phyloP scores from a whole-genome alignment of 92 coral and sea anemone species.

The Parazoanthus swiftii region DNA sequence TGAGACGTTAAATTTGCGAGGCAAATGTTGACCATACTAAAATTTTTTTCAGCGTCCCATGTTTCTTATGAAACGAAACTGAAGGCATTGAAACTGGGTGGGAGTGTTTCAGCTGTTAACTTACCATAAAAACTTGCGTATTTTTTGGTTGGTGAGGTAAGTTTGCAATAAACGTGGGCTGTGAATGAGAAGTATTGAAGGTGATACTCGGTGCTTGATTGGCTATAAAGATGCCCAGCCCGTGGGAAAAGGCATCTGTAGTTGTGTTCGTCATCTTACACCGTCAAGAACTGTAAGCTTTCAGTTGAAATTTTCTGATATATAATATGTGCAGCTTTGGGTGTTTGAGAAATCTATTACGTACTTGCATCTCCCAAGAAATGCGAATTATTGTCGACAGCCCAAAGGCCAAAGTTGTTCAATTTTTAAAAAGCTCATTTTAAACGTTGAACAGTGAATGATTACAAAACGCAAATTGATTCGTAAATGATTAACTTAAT shows the following conservation, averaged over 20 bases:
- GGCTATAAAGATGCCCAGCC: background rate
- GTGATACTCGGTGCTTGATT: background rate
- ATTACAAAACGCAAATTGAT: background rate
- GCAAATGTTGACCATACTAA: too few relatives aligned
- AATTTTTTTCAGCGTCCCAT: too few relatives aligned
- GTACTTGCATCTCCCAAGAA: background rate
- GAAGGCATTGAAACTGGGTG: background rate
- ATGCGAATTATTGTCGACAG: background rate
- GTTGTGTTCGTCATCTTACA: background rate
- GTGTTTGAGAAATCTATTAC: background rate
- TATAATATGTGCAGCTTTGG: background rate
- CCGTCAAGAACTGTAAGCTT: background rate
- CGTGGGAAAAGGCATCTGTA: conserved; percentile 31
- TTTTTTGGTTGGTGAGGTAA: background rate
- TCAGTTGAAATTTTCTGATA: background rate
- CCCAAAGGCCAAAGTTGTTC: background rate
- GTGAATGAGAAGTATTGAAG: background rate
- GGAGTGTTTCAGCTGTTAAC: background rate
- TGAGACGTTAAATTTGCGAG: too few relatives aligned
- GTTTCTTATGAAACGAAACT: background rate
- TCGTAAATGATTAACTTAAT: too few relatives aligned
- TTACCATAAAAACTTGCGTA: background rate
- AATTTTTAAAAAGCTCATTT: background rate
- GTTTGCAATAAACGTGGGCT: background rate
- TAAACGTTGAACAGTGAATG: background rate